A percentile compares a stretch with the other conserved stretches of the same genome.
Conservation (phyloP, 2,888 invertebrate genomes). For the Macaria liturata region DNA sequence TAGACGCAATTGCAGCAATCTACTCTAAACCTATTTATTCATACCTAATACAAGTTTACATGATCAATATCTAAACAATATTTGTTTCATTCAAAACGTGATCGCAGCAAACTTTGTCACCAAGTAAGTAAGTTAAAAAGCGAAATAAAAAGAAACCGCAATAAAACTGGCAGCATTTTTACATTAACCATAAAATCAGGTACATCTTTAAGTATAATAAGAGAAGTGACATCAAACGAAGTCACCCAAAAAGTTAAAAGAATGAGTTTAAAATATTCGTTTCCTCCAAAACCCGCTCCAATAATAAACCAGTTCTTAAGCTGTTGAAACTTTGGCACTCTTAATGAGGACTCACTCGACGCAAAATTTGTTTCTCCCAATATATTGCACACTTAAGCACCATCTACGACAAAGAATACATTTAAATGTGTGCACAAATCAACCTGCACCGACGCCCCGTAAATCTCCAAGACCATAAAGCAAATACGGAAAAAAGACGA, state of each 20-base stretch:
- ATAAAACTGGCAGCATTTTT: conserved; percentile 2
- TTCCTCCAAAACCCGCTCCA: conserved; percentile 21
- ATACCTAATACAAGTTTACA: no score
- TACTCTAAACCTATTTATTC: no score
- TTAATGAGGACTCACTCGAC: conserved; percentile 66
- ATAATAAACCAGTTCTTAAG: conserved; percentile 46
- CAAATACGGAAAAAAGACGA: conserved; percentile 63
- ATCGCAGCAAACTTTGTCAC: no score
- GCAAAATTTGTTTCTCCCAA: conserved; percentile 68
- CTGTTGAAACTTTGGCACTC: conserved; percentile 59
- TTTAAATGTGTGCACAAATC: conserved; percentile 72
- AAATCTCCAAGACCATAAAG: conserved; percentile 71
- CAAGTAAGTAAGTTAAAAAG: no score
- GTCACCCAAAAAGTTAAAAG: conserved; percentile 31
- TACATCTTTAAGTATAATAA: conserved; percentile 20
- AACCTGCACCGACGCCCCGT: conserved; percentile 59
- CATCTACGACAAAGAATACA: conserved; percentile 66
- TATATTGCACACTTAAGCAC: conserved; percentile 71
- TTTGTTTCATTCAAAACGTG: no score
- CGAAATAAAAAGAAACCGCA: no score
- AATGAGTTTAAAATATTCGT: conserved; percentile 18
- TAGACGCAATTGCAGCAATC: no score
- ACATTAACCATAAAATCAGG: conserved; percentile 1
- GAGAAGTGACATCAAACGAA: conserved; percentile 25
- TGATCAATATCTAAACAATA: no score